These are phyloP conservation scores for Sclerurus mexicanus DNA, from an alignment of 2,113 vertebrate species.

Conservation along the genomic window DNA sequence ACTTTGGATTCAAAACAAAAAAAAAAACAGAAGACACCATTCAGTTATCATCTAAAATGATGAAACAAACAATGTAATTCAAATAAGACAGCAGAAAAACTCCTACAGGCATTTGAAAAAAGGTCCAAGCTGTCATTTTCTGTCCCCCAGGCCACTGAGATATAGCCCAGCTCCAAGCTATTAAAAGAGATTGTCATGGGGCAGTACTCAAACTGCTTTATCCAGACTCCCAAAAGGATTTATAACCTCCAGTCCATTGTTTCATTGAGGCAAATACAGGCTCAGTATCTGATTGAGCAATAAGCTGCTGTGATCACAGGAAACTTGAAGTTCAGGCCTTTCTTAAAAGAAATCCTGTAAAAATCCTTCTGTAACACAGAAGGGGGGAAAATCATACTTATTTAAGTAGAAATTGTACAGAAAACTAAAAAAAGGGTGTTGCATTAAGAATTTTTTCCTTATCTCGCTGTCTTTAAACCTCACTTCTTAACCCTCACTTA, in stretches of 20 bases:
- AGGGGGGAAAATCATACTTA: fast-evolving
- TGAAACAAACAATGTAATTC: not conserved
- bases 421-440: not conserved
- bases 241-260: not conserved
- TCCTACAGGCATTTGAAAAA: not conserved
- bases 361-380: not conserved
- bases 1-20: not conserved
- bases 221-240: not conserved
- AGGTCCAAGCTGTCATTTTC: not conserved
- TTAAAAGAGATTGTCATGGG: not conserved
- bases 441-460: not conserved
- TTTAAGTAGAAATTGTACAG: not conserved
- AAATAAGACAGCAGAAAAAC: not conserved
- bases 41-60: not conserved
- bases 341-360: not conserved
- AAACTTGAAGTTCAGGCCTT: not conserved
- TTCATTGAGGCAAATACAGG: not conserved
- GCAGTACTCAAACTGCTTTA: not conserved
- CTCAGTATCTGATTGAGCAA: not conserved
- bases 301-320: not conserved
- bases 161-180: not conserved
- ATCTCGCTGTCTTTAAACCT: not conserved
- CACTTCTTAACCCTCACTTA: not conserved
- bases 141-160: not conserved
- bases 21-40: not conserved